Percentiles rank a stretch among this genome's conserved stretches.
Conservation (phyloP, 1,140 invertebrate genomes). For the Littorina saxatilis region DNA sequence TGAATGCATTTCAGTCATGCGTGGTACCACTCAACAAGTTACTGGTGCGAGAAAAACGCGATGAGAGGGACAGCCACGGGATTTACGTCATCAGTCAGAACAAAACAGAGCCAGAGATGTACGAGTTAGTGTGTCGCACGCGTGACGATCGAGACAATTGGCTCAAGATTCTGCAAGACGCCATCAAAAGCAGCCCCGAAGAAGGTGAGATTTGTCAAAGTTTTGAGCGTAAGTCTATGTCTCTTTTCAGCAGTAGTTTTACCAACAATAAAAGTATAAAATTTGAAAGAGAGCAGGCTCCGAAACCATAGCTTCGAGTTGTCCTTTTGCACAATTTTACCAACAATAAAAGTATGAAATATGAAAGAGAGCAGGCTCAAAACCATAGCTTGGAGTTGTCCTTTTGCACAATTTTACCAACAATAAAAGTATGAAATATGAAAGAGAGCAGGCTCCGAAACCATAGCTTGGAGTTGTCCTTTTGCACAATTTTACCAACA, state of each 20-base stretch:
- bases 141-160: conserved; percentile 92
- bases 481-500: no score
- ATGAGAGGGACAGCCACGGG: conserved; percentile 86
- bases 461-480: no score
- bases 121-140: conserved; percentile 92
- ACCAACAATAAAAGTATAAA: not conserved
- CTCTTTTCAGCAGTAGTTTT: not conserved
- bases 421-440: no score
- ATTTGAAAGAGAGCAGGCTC: not conserved
- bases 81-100: conserved; percentile 87
- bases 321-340: no score
- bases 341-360: no score
- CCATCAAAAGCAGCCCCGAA: conserved; percentile 77
- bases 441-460: no score
- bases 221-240: not conserved
- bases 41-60: conserved; percentile 93
- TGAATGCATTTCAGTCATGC: conserved; percentile 88
- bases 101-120: conserved; percentile 92
- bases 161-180: conserved; percentile 88
- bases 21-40: conserved; percentile 93
- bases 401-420: no score
- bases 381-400: no score
- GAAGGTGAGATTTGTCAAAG: conserved; percentile 75
- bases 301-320: not conserved
- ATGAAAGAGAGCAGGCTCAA: no score